These are phyloP conservation scores for Saguinus imperator DNA, from an alignment of 2,113 vertebrate species.

Conservation along the genomic window DNA sequence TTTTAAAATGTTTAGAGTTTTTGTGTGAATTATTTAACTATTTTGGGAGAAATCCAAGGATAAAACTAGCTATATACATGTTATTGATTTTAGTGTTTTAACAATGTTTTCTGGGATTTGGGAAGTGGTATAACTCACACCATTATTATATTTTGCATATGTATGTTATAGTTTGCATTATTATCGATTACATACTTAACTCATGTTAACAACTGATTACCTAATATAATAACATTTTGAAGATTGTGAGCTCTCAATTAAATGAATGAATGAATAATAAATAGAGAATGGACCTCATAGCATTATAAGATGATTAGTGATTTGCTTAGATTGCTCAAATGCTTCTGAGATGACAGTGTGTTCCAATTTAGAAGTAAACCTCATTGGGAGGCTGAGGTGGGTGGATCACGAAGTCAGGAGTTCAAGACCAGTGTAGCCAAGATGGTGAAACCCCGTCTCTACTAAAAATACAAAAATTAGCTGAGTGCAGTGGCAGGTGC, in stretches of 20 bases:
- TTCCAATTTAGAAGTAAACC: not conserved
- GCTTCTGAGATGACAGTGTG: not conserved
- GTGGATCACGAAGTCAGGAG: too few relatives aligned
- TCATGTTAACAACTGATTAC: not conserved
- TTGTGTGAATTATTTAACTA: not conserved
- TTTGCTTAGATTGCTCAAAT: not conserved
- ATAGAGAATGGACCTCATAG: not conserved
- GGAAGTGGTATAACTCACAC: not conserved
- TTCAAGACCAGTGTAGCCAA: too few relatives aligned
- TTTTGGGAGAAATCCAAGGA: not conserved
- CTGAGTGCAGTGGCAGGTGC: too few relatives aligned
- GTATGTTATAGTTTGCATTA: not conserved
- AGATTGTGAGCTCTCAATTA: not conserved
- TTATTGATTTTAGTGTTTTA: constrained; percentile 16
- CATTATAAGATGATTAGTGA: not conserved
- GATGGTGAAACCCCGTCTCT: too few relatives aligned
- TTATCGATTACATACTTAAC: not conserved
- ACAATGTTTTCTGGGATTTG: not conserved
- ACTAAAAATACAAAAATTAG: too few relatives aligned
- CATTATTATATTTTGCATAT: not conserved
- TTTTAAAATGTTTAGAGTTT: not conserved
- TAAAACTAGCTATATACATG: not conserved
- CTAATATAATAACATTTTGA: not conserved
- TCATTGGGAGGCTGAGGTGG: not conserved
- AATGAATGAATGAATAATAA: not conserved